Base-by-base conservation (phyloP, 2,797 vertebrate species). In the Oceanodroma leucorhoa region DNA sequence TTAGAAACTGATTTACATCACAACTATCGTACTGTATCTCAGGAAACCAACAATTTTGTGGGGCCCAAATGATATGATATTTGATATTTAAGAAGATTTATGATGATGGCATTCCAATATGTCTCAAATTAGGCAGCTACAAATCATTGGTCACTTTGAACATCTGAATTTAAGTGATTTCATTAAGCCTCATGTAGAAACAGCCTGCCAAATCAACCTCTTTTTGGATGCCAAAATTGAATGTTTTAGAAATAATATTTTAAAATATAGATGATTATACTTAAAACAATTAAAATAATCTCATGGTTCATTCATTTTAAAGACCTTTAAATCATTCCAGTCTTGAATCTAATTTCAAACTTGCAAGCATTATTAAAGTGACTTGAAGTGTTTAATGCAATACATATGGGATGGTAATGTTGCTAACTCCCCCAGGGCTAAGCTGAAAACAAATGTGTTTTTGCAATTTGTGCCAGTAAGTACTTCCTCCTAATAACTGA, bases 241-340 rank as follows among this genome's bases (percentile, higher is more conserved):
- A 75, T 57, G 50, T 7, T 92, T 93, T 45, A 86, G 50, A 41
- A 81, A 86, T 83, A 93, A 71, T 64, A 67, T 78, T 95, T 93
- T 93, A 22, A 81, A 86, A 83, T 53, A 77, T 48, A 89, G 57
- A 75, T 78, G 14, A 95, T 83, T 81, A 66, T n/a, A 48, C 36
- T 81, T 88, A 75, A 92, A 95, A 90, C 45, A 91, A 81, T 88
- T 87, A 71, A 79, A 82, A 85, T 43, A 91, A 78, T 81, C 48
- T 81, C 60, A 67, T 1, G 16, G 48, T 83, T 79, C 69, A 41
- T 79, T 94, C 30, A 73, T 94, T 95, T 80, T 77, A 80, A 93
- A 77, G 76, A 77, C 64, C 24, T 80, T 62, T 87, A 86, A 95
- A 77, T 88, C 36, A 85, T 76, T 84, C 18, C 36, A 81, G 54